A percentile compares a stretch with the other conserved stretches of the same genome.
Evolutionary conservation across 2,888 invertebrate genomes (phyloP).

Genomic region (Scaptomyza parva): DNA sequence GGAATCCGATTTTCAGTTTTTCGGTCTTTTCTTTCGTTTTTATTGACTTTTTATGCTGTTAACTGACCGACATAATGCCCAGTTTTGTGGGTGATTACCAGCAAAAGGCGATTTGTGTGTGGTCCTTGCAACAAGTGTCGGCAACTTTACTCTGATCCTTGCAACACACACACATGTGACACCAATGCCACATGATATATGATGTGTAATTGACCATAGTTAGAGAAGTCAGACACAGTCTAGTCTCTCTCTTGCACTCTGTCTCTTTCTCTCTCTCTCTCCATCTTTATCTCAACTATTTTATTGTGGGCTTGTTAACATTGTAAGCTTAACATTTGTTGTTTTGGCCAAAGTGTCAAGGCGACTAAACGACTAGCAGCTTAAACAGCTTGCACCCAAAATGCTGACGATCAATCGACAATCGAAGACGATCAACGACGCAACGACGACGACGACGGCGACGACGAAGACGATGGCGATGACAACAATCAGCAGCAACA

Average conservation of each 20-base stretch:
- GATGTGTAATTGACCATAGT: slow-evolving; percentile 62
- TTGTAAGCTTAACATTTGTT: slow-evolving; percentile 34
- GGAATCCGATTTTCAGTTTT: slow-evolving; percentile 57
- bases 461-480: slow-evolving; percentile 46
- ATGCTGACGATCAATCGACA: slow-evolving; percentile 63
- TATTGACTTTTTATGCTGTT: slow-evolving; percentile 79
- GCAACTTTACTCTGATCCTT: slow-evolving; percentile 55
- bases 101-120: slow-evolving; percentile 60
- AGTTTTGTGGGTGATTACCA: slow-evolving; percentile 79
- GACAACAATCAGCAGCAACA: slow-evolving; percentile 73
- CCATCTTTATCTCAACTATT: slow-evolving; percentile 26
- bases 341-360: slow-evolving; percentile 62
- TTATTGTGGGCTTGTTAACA: slow-evolving; percentile 45
- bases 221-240: slow-evolving; percentile 33
- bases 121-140: slow-evolving; percentile 62
- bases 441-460: slow-evolving; percentile 46
- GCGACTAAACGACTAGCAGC: slow-evolving; percentile 61
- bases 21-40: background rate
- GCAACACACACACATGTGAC: slow-evolving; percentile 54
- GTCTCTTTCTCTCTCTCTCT: background rate
- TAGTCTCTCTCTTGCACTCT: background rate
- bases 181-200: slow-evolving; percentile 65
- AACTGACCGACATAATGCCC: slow-evolving; percentile 80
- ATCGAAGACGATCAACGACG: background rate
- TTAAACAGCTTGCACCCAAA: slow-evolving; percentile 15